Base-by-base conservation (phyloP, 2,888 invertebrate genomes). In the Trilocha varians region DNA sequence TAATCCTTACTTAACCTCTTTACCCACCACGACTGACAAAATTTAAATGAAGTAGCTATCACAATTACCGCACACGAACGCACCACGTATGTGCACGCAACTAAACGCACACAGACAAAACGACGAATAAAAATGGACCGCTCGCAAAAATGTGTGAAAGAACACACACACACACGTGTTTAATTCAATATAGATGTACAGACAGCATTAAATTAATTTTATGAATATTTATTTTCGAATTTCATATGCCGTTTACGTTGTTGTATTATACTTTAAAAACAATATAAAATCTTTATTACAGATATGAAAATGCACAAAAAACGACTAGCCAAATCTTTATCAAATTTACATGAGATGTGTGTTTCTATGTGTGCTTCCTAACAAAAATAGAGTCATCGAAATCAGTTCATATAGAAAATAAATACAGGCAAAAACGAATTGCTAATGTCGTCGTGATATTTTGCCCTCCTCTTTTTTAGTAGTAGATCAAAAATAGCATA, bases 31-130 rank as follows among this genome's bases (percentile, higher is more conserved):
- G 60, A 48, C 74, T 70, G 79, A 77, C 78, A 79, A 84, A 83
- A 83, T 85, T 84, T 83, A 84, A 84, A 85, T 84, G 79, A 85
- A 85, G 84, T 83, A 82, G 83, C 78, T 79, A 84, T 85, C 77
- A 78, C 82, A 85, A 85, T 85, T 85, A 85, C 84, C 62, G 47
- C 48, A 53, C 53, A 46, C 50, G 36, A 34, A 37, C 37, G 38
- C 40, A 25, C 16, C 39, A 33, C 53, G 57, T 44, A 44, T 50
- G 44, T 53, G 60, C 59, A 64, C 50, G 50, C 57, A 60, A 63
- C 67, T 67, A 69, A 64, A 69, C 64, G 59, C 74, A 71, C 75
- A 78, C 80, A 62, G 45, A 51, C 56, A 52, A 55, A 59, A 55
- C 55, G 51, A 59, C 77, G 70, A 75, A 82, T 82, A 84, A 84